These are phyloP conservation scores for Acrobasis consociella DNA, from an alignment of 2,888 invertebrate genomes.

Conservation along the genomic window DNA sequence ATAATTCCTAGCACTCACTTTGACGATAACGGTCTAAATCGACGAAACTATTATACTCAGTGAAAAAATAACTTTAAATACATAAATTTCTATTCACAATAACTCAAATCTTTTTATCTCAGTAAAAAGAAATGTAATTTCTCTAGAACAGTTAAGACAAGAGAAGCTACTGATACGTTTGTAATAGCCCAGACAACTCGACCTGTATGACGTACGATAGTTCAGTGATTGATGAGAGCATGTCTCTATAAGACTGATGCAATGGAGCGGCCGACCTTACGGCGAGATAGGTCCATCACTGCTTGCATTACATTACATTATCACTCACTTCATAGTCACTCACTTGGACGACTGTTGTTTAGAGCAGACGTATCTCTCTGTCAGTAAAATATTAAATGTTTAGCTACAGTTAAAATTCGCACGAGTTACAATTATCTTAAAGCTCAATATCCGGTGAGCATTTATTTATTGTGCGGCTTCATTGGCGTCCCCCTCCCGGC, in stretches of 20 bases:
- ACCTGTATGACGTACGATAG: conserved; percentile 4
- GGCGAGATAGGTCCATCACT: conserved; percentile 40
- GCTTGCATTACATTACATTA: conserved; percentile 45
- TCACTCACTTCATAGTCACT: no score
- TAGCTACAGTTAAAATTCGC: neutral
- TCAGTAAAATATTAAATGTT: neutral
- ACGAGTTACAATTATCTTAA: neutral
- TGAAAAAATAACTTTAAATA: no score
- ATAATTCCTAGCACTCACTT: no score
- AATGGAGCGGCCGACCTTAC: conserved; percentile 42
- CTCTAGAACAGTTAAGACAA: neutral
- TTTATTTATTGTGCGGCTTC: neutral
- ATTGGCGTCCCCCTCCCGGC: neutral
- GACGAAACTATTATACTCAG: no score
- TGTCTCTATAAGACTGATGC: conserved; percentile 49
- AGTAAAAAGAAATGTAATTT: neutral
- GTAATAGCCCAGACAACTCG: conserved; percentile 1
- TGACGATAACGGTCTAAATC: no score
- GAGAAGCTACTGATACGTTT: no score
- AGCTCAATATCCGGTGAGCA: neutral
- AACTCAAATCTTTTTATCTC: no score
- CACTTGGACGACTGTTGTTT: no score
- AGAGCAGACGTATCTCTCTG: conserved; percentile 1
- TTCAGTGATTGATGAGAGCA: conserved; percentile 51
- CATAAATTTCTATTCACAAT: no score